Evolutionary conservation across 37 sponge, comb jelly and placozoan genomes (phyloP).

Genomic region (Tethya wilhelma): DNA sequence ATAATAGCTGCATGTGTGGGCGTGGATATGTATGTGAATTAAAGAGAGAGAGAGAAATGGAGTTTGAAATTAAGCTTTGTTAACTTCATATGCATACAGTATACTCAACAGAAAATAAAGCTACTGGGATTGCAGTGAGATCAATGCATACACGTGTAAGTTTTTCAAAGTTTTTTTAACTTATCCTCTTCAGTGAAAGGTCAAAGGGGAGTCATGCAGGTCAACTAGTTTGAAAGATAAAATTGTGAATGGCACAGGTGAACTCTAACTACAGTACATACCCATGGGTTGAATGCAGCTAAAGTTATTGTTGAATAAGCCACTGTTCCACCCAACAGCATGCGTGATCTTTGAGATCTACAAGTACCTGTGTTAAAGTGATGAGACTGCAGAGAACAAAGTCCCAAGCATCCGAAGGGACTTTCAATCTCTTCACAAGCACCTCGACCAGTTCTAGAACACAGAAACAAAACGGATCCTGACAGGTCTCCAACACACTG

Average conservation of each 20-base stretch:
- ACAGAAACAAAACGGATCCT: conserved; percentile 26
- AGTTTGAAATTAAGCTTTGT: conserved; percentile 1
- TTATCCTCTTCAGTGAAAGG: too few species aligned
- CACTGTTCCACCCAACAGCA: too few species aligned
- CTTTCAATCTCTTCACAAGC: not conserved
- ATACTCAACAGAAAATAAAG: not conserved
- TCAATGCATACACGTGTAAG: too few species aligned
- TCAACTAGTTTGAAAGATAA: too few species aligned
- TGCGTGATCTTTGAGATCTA: not conserved
- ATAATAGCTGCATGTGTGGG: conserved; percentile 9
- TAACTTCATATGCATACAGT: not conserved
- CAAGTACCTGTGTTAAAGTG: conserved; percentile 49
- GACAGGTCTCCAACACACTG: conserved; percentile 24
- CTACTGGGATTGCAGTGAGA: too few species aligned
- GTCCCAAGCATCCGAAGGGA: conserved; percentile 61
- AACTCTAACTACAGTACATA: too few species aligned
- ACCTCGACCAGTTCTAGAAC: conserved; percentile 22
- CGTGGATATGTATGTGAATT: not conserved
- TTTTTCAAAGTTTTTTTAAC: too few species aligned
- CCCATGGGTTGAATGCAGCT: too few species aligned
- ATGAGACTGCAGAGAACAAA: conserved; percentile 65
- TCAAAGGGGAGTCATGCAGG: too few species aligned
- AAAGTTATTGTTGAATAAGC: too few species aligned
- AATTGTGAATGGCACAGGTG: too few species aligned
- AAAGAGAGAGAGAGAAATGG: conserved; percentile 32